Conservation (phyloP, 2,113 vertebrate species). For the Dicaeum eximium region DNA sequence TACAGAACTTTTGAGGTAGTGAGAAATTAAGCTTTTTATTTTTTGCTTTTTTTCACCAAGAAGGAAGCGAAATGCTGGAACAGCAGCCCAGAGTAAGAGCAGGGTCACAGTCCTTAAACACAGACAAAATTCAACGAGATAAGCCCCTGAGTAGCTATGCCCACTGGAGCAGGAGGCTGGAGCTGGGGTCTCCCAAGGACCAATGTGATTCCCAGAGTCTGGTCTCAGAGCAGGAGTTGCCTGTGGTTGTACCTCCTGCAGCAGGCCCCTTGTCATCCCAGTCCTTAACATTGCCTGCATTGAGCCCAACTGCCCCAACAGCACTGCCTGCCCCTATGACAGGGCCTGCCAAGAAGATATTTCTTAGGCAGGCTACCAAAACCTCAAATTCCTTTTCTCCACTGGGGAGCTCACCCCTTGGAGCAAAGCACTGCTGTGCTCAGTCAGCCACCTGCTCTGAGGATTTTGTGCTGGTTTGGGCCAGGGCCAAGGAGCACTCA, state of each 20-base stretch:
- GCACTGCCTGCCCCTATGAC: background rate
- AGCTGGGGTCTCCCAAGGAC: background rate
- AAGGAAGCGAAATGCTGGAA: background rate
- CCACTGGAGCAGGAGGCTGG: background rate
- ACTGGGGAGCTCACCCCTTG: background rate
- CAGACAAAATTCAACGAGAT: background rate
- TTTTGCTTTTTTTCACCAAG: background rate
- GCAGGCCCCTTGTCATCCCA: background rate
- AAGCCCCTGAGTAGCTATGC: background rate
- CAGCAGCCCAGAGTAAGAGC: accelerated
- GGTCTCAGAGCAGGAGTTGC: background rate
- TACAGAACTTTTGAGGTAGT: background rate
- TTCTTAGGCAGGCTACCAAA: background rate
- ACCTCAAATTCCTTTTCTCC: background rate
- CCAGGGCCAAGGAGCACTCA: background rate
- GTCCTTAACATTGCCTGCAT: accelerated
- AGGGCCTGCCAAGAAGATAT: background rate
- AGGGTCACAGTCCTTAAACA: background rate
- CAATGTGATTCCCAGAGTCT: accelerated
- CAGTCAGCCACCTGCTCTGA: background rate
- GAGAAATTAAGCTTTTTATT: background rate
- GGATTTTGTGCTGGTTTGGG: background rate
- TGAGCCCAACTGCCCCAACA: background rate
- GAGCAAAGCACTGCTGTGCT: background rate
- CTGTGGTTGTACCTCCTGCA: background rate